phyloP scores from a whole-genome alignment of 1,140 invertebrate genomes.

The Thereuonema tuberculata region DNA sequence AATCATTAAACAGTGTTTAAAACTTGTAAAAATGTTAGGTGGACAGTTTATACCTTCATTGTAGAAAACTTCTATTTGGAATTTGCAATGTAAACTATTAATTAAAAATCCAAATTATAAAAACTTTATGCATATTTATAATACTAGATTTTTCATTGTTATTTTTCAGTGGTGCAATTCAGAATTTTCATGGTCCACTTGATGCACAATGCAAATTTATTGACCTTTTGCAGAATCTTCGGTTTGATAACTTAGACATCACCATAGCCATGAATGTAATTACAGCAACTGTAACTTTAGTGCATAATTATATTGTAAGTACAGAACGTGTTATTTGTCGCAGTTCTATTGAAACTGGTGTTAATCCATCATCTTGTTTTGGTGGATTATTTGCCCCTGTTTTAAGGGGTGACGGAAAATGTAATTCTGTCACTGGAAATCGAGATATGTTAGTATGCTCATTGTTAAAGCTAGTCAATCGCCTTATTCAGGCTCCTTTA shows the following conservation, averaged over 20 bases:
- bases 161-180: slow-evolving; percentile 45
- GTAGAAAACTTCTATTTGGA: no score
- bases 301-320: slow-evolving; percentile 43
- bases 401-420: slow-evolving; percentile 43
- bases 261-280: slow-evolving; percentile 57
- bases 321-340: slow-evolving; percentile 43
- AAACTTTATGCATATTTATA: no score
- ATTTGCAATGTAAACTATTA: no score
- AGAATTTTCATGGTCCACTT: slow-evolving; percentile 53
- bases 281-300: slow-evolving; percentile 45
- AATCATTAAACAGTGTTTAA: no score
- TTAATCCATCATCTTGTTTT: slow-evolving; percentile 35
- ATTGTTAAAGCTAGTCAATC: slow-evolving; percentile 49
- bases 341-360: slow-evolving; percentile 31
- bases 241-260: slow-evolving; percentile 51
- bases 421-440: slow-evolving; percentile 32
- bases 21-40: no score
- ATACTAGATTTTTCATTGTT: no score
- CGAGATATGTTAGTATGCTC: slow-evolving; percentile 52
- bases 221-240: slow-evolving; percentile 46
- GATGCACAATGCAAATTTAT: slow-evolving; percentile 65
- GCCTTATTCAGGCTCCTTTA: slow-evolving; percentile 52
- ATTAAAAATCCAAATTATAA: no score
- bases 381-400: slow-evolving; percentile 50
- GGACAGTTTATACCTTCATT: no score